A percentile compares a stretch with the other conserved stretches of the same genome.
Evolutionary conservation across 2,888 invertebrate species (phyloP).

Genomic region (Chalcosyrphus nemorum): DNA sequence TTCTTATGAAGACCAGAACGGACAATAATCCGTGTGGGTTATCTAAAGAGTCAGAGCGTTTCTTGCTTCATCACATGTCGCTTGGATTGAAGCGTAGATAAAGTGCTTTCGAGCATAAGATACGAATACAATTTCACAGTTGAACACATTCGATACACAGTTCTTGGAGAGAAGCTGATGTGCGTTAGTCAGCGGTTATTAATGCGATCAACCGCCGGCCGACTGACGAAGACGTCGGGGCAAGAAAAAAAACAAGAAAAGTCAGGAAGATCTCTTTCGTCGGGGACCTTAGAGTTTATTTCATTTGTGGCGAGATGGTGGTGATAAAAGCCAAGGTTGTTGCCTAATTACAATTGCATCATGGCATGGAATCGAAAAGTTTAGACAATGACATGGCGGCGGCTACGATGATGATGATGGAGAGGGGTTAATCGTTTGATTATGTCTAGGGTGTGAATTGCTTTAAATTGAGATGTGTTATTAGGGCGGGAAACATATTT

Average conservation of each 20-base stretch:
- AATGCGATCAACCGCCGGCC: conserved; percentile 8
- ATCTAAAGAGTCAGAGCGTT: conserved; percentile 24
- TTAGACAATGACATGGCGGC: conserved; percentile 13
- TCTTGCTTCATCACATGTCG: conserved; percentile 35
- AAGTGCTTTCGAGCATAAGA: conserved; percentile 20
- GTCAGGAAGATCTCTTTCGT: conserved; percentile 5
- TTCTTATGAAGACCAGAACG: neutral
- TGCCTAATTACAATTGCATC: conserved; percentile 36
- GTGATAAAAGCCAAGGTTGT: conserved; percentile 40
- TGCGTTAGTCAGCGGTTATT: conserved; percentile 14
- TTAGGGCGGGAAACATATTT: neutral
- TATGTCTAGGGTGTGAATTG: conserved; percentile 27
- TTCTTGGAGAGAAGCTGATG: neutral
- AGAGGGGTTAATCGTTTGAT: conserved; percentile 22
- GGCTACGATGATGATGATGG: neutral
- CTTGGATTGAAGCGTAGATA: conserved; percentile 22
- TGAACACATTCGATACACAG: conserved; percentile 41
- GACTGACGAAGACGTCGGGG: neutral
- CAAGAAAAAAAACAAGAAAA: conserved; percentile 2
- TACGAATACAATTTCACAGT: conserved; percentile 46
- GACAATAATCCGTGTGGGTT: conserved; percentile 19
- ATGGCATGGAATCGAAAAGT: conserved; percentile 7
- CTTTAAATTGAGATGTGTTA: conserved; percentile 5
- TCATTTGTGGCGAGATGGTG: conserved; percentile 2
- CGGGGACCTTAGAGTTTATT: neutral